Evolutionary conservation across 1,140 invertebrate genomes (phyloP), one percentile per base, ranked within the genome.

Genomic region (Meloidogyne exigua): DNA sequence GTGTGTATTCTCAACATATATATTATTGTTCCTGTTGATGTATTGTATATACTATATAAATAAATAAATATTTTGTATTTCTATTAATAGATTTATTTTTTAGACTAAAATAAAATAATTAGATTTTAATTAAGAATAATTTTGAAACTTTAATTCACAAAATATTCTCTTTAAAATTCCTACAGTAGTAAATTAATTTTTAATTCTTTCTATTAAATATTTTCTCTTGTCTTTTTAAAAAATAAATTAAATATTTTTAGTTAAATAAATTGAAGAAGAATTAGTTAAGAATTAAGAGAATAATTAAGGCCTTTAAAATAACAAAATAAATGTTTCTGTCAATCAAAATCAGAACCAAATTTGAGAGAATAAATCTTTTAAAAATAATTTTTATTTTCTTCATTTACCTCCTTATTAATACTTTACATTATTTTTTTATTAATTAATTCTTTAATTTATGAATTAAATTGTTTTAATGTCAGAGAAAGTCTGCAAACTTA

Each of bases 1-100:
- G n/a, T n/a, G n/a, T n/a, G n/a, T n/a, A n/a, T n/a, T 57, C 49
- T 57, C 18, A 57, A 57, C 49, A 57, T 57, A 57, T 57, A 57
- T 57, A 57, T 57, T 57, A 57, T 57, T 57, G 49, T 57, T 57
- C 4, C 18, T 57, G 49, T 57, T 57, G 49, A 57, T 57, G 49
- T 57, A 57, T 57, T 57, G 49, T 57, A 57, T 57, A 57, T n/a
- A n/a, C n/a, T n/a, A n/a, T n/a, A n/a, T n/a, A n/a, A n/a, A 57
- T 57, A 18, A 39, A 49, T 49, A 49, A 49, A 57, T 49, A 18
- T 57, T n/a, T 12, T 57, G n/a, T 9, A 57, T 49, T 18, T 18
- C 4, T 57, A n/a, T 57, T 57, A 18, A 15, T 49, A 18, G 5
- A 2, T 57, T 18, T 9, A 12, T 57, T 57, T 57, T 57, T n/a